phyloP scores from a whole-genome alignment of 2,113 vertebrate genomes.

The Heterotilapia buettikoferi region DNA sequence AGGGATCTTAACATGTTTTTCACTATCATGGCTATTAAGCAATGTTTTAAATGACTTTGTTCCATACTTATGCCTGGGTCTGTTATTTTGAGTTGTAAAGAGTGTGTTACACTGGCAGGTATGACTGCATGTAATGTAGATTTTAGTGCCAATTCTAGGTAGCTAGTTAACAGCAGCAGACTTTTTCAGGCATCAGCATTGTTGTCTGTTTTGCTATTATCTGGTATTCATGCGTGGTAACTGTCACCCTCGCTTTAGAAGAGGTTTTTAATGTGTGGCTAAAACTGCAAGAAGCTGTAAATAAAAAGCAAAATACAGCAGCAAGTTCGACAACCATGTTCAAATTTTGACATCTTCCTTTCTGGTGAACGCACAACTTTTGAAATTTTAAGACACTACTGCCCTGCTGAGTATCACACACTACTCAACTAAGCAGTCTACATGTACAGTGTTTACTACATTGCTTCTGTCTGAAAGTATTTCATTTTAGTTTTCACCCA shows the following conservation, averaged over 20 bases:
- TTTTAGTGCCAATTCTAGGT: not conserved
- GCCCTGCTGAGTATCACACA: not conserved
- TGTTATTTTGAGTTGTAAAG: not conserved
- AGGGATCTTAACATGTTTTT: not conserved
- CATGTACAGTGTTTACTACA: not conserved
- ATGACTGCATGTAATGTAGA: not conserved
- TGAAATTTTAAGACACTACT: not conserved
- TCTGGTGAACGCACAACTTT: not conserved
- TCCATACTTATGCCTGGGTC: not conserved
- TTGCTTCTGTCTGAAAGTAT: not conserved
- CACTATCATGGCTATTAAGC: not conserved
- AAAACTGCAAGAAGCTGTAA: not conserved
- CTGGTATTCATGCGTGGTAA: not conserved
- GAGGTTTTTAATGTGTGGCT: not conserved
- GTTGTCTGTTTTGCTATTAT: not conserved
- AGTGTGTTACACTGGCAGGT: not conserved
- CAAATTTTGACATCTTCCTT: not conserved
- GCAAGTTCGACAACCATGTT: not conserved
- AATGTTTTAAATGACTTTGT: not conserved
- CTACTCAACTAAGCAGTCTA: rapidly evolving
- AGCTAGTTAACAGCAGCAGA: not conserved
- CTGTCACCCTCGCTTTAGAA: not conserved
- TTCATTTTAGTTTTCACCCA: not conserved
- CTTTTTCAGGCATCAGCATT: not conserved
- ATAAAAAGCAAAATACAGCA: not conserved